Percentiles rank a stretch among this genome's conserved stretches.
Evolutionary conservation across 2,797 vertebrate genomes (phyloP).

Genomic region (Thaleichthys pacificus): DNA sequence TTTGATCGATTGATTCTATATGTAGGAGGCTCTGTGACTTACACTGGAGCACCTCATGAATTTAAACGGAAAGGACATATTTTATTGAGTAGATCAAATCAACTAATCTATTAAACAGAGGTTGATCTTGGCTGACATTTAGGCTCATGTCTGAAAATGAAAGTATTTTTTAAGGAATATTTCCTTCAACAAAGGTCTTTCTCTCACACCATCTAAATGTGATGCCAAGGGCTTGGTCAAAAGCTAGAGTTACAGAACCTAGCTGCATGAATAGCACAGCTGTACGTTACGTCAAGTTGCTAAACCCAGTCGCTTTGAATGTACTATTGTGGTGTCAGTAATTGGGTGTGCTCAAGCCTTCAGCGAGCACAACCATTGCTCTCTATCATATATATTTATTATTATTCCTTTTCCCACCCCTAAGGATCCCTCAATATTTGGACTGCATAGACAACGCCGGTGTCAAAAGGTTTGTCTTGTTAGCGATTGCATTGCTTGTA

Average conservation of each 20-base stretch:
- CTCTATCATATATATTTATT: too few relatives aligned
- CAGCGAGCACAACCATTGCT: too few relatives aligned
- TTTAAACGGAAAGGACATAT: slow-evolving; percentile 36
- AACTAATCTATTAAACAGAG: slow-evolving; percentile 56
- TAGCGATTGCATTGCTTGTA: too few relatives aligned
- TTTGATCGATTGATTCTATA: slow-evolving; percentile 32
- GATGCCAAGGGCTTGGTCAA: slow-evolving; percentile 14
- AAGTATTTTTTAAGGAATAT: slow-evolving; percentile 29
- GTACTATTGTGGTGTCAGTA: slow-evolving; percentile 25
- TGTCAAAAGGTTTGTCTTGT: too few relatives aligned
- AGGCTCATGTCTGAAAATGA: slow-evolving; percentile 22
- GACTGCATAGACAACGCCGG: too few relatives aligned
- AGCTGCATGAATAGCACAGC: slow-evolving; percentile 30
- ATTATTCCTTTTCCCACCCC: too few relatives aligned
- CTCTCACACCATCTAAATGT: slow-evolving; percentile 20
- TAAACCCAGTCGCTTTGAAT: slow-evolving; percentile 28
- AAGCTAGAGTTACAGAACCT: slow-evolving; percentile 23
- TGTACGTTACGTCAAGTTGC: slow-evolving; percentile 23
- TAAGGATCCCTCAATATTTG: too few relatives aligned
- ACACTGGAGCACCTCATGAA: slow-evolving; percentile 20
- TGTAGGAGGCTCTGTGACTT: slow-evolving; percentile 31
- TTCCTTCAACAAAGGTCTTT: slow-evolving; percentile 31
- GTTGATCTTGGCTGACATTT: slow-evolving; percentile 43
- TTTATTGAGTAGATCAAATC: slow-evolving; percentile 48
- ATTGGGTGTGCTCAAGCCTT: background rate